Percentiles rank a stretch among this genome's conserved stretches.
Conservation (phyloP, 2,113 vertebrate species). For the Actenoides lindsayi region DNA sequence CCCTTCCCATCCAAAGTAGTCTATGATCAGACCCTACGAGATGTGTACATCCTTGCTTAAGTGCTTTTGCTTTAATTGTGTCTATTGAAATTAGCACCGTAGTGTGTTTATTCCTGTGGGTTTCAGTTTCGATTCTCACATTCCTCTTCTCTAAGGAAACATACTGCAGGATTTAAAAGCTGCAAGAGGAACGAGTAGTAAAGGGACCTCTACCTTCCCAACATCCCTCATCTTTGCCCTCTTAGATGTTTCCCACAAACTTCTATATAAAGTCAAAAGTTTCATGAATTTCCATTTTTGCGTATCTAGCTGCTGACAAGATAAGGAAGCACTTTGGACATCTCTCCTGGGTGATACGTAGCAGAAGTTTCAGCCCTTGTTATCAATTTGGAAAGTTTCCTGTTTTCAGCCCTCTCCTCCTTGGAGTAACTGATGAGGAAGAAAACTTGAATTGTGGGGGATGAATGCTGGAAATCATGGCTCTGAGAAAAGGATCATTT, state of each 20-base stretch:
- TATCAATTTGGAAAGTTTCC: not conserved
- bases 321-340: not conserved
- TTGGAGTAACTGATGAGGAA: not conserved
- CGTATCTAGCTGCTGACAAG: not conserved
- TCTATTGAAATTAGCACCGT: not conserved
- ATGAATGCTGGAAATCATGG: not conserved
- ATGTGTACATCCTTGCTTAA: not conserved
- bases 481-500: not conserved
- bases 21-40: not conserved
- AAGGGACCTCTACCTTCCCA: not conserved
- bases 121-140: slow-evolving; percentile 2
- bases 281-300: not conserved
- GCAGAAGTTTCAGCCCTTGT: not conserved
- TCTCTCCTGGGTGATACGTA: not conserved
- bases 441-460: not conserved
- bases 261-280: slow-evolving; percentile 34
- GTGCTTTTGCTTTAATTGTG: not conserved
- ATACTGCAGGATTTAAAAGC: not conserved
- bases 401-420: not conserved
- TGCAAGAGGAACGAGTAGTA: not conserved
- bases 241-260: not conserved
- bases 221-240: not conserved
- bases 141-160: slow-evolving; percentile 7
- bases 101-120: not conserved
- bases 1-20: not conserved